Base-by-base conservation (phyloP, 2,797 vertebrate species). In the Mionectes olivaceus region DNA sequence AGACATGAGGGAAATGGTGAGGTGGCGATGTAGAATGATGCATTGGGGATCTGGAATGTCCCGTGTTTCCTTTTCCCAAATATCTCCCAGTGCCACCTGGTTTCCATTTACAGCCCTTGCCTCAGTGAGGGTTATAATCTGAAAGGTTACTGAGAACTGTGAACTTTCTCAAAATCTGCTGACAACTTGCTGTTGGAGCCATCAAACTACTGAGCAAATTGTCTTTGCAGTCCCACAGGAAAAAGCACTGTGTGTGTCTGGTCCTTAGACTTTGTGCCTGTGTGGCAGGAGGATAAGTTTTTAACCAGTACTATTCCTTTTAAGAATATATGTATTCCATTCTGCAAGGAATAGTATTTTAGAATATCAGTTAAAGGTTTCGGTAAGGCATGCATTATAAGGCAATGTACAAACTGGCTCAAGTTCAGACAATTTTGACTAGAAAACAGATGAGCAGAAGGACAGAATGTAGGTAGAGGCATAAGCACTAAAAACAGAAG, bases 381-480 rank as follows among this genome's bases (percentile, higher is more conserved):
- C 68, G 14, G 33, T 79, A 59, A 79, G 35, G 13, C 30, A 39
- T 60, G 10, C 5, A 4, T 24, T 85, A 5, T 46, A 57, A 80
- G 74, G 23, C 60, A 67, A 8, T 23, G 27, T 52, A 70, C 53
- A 47, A n/a, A 44, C 64, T 81, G 74, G n/a, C 50, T 74, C 27
- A 64, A 68, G 7, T 57, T 83, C 77, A 93, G 55, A 44, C 32
- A 71, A 5, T 78, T 96, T 94, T 83, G 73, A 68, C 49, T 44
- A 83, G 67, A 76, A 57, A 91, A 43, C 61, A 89, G 53, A 50
- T 78, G 55, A 96, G 57, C 63, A 68, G 84, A 90, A 88, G 83
- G 43, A 46, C 10, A 63, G 69, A 92, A 80, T 46, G n/a, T 60
- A 75, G 57, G 41, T 23, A 64, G 49, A 92, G 57, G 28, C 73